Evolutionary conservation across 2,888 invertebrate genomes (phyloP).

Genomic region (Neoaliturus tenellus): DNA sequence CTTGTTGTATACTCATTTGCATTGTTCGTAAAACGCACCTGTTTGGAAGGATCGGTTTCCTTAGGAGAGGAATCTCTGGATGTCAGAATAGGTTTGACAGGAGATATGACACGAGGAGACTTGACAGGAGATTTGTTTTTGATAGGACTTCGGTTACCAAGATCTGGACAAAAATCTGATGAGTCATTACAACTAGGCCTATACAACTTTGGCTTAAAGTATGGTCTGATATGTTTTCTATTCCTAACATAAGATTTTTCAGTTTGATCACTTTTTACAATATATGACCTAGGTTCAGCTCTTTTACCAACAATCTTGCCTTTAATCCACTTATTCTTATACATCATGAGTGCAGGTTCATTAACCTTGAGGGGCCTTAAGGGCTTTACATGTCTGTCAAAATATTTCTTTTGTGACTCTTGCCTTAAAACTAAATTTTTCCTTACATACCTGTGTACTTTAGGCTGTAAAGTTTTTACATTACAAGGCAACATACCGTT

Average conservation of each 20-base stretch:
- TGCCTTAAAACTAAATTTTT: background rate
- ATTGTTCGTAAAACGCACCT: too few relatives aligned
- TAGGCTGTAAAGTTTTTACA: background rate
- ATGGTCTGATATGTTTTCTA: background rate
- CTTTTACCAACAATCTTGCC: background rate
- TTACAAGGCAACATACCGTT: background rate
- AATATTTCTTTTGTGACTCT: background rate
- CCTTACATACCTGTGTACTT: background rate
- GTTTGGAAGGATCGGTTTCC: too few relatives aligned
- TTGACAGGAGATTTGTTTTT: background rate
- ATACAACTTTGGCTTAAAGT: background rate
- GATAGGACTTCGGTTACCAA: background rate
- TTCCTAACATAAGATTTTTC: conserved; percentile 1
- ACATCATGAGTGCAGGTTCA: background rate
- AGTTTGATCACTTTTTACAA: background rate
- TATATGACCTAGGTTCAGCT: background rate
- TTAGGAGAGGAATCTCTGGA: too few relatives aligned
- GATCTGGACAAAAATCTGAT: background rate
- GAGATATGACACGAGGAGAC: too few relatives aligned
- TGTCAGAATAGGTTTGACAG: too few relatives aligned
- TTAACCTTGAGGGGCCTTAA: background rate
- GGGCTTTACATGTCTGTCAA: background rate
- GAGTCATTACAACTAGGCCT: background rate
- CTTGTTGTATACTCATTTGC: too few relatives aligned
- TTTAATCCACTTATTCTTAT: background rate